phyloP scores from a whole-genome alignment of 2,797 vertebrate genomes.

The Lycodopsis pacificus region DNA sequence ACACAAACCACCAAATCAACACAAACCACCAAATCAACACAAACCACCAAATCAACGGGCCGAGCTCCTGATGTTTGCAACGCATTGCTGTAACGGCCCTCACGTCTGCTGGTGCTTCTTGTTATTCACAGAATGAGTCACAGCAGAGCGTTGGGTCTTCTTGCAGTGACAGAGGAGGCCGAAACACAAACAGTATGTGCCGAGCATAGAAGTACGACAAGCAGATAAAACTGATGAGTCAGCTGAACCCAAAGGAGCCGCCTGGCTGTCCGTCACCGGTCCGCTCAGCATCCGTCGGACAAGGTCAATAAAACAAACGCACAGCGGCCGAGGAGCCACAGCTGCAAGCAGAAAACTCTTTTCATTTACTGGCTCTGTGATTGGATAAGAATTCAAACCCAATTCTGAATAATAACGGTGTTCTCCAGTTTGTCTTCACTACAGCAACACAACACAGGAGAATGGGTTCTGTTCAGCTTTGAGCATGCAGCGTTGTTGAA shows the following conservation, averaged over 20 bases:
- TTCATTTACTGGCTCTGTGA: background rate
- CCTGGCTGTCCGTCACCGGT: constrained; percentile 50
- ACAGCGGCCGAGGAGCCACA: background rate
- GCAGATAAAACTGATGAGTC: constrained; percentile 45
- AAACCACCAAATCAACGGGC: no score
- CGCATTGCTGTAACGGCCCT: background rate
- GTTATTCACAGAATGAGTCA: background rate
- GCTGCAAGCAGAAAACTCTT: background rate
- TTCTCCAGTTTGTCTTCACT: background rate
- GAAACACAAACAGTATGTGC: no score
- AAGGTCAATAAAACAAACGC: constrained; percentile 55
- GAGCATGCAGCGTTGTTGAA: background rate
- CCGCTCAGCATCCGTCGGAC: constrained; percentile 56
- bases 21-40: no score
- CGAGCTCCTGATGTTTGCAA: background rate
- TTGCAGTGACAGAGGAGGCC: no score
- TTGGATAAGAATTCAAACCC: constrained; percentile 20
- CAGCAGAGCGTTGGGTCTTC: no score
- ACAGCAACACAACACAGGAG: background rate
- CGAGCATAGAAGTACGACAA: no score
- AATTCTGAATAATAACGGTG: background rate
- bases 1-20: no score
- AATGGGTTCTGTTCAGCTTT: background rate
- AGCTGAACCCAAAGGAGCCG: constrained; percentile 45
- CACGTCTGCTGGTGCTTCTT: background rate